Conservation (phyloP, 1,140 invertebrate species). For the Drosophila eugracilis region DNA sequence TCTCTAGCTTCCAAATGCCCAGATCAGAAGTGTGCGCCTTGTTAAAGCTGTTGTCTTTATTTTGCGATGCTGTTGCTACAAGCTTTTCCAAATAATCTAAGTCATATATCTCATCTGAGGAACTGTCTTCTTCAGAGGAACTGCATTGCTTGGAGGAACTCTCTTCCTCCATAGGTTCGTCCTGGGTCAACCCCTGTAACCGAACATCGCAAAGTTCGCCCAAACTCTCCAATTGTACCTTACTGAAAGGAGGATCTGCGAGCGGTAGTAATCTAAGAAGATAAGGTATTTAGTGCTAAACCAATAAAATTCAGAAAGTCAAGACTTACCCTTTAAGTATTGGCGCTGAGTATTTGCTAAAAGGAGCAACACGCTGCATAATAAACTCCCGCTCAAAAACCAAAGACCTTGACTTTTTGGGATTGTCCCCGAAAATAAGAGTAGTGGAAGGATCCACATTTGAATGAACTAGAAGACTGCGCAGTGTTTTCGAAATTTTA, state of each 20-base stretch:
- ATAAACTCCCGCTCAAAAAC: constrained; percentile 69
- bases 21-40: background rate
- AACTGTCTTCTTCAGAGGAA: background rate
- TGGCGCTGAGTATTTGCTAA: constrained; percentile 52
- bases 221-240: constrained; percentile 36
- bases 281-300: background rate
- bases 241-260: constrained; percentile 50
- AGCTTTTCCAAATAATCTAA: constrained; percentile 15
- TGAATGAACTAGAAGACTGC: constrained; percentile 57
- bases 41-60: background rate
- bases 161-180: background rate
- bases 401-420: constrained; percentile 63
- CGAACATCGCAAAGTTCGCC: constrained; percentile 17
- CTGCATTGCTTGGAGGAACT: too few relatives aligned
- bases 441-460: constrained; percentile 60
- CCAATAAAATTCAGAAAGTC: too few relatives aligned
- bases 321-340: constrained; percentile 58
- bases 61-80: background rate
- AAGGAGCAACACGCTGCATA: constrained; percentile 30
- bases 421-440: constrained; percentile 68
- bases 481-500: constrained; percentile 52
- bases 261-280: constrained; percentile 57
- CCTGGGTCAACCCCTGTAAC: background rate
- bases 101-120: background rate
- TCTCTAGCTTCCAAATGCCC: constrained; percentile 54